Conservation (phyloP, 2,888 invertebrate species). For the Bembecia ichneumoniformis region DNA sequence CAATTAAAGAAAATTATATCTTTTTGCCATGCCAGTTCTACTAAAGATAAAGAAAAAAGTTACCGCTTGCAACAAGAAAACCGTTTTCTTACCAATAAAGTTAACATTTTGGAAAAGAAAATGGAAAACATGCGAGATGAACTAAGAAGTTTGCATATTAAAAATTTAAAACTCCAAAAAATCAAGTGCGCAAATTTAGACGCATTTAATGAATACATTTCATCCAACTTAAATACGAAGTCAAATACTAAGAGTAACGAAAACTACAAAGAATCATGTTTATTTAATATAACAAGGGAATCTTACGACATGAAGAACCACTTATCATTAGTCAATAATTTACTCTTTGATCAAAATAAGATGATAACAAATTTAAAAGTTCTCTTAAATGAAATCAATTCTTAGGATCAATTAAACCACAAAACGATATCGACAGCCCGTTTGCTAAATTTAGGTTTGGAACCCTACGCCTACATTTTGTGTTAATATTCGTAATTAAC, state of each 20-base stretch:
- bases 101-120: conserved; percentile 31
- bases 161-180: conserved; percentile 15
- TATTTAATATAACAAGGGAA: not conserved
- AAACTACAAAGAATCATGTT: not conserved
- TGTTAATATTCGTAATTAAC: too few species aligned
- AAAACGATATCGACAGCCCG: too few species aligned
- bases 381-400: conserved; percentile 21
- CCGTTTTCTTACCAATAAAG: conserved; percentile 33
- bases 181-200: not conserved
- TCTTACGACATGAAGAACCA: conserved; percentile 22
- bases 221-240: conserved; percentile 1
- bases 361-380: conserved; percentile 31
- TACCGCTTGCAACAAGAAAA: conserved; percentile 33
- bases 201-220: conserved; percentile 14
- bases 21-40: conserved; percentile 32
- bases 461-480: too few species aligned
- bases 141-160: conserved; percentile 21
- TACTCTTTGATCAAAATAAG: conserved; percentile 35
- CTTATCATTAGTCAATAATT: conserved; percentile 30
- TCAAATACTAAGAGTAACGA: not conserved
- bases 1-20: conserved; percentile 36
- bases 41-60: conserved; percentile 26
- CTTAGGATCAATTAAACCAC: conserved; percentile 4
- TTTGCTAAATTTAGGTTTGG: too few species aligned
- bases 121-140: conserved; percentile 23